A percentile compares a stretch with the other conserved stretches of the same genome.
Conservation (phyloP, 2,888 invertebrate genomes). For the Cremastobaeus sp. region DNA sequence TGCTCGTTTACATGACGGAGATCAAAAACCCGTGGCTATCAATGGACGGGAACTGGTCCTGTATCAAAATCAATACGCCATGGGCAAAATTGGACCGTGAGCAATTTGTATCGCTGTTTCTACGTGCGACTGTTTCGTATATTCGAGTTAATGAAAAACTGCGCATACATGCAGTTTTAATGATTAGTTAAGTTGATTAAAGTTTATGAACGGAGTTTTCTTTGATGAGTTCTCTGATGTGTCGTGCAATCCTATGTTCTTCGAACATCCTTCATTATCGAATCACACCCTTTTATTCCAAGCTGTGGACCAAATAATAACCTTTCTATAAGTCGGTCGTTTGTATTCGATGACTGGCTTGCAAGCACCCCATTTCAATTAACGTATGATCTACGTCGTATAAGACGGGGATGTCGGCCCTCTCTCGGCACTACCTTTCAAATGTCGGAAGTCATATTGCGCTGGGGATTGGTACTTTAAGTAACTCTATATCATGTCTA, state of each 20-base stretch:
- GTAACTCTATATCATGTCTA: slow-evolving; percentile 78
- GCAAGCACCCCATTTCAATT: slow-evolving; percentile 77
- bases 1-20: slow-evolving; percentile 73
- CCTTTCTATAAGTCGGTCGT: slow-evolving; percentile 78
- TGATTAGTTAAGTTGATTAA: too few species aligned
- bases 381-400: slow-evolving; percentile 78
- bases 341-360: slow-evolving; percentile 77
- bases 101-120: slow-evolving; percentile 23
- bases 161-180: slow-evolving; percentile 9
- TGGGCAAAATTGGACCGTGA: slow-evolving; percentile 27
- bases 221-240: too few species aligned
- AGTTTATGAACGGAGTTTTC: too few species aligned
- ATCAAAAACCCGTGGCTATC: slow-evolving; percentile 61
- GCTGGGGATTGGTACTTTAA: slow-evolving; percentile 75
- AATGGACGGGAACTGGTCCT: slow-evolving; percentile 27
- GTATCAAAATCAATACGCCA: slow-evolving; percentile 61
- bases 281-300: slow-evolving; percentile 53
- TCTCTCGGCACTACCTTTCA: slow-evolving; percentile 71
- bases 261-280: slow-evolving; percentile 38
- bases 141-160: slow-evolving; percentile 16
- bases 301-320: slow-evolving; percentile 75
- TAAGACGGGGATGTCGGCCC: slow-evolving; percentile 64
- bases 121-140: neutral
- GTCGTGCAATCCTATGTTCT: slow-evolving; percentile 55
- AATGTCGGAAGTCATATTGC: slow-evolving; percentile 72